Base-by-base conservation (phyloP, 1,140 invertebrate species). In the Drosophila orena region DNA sequence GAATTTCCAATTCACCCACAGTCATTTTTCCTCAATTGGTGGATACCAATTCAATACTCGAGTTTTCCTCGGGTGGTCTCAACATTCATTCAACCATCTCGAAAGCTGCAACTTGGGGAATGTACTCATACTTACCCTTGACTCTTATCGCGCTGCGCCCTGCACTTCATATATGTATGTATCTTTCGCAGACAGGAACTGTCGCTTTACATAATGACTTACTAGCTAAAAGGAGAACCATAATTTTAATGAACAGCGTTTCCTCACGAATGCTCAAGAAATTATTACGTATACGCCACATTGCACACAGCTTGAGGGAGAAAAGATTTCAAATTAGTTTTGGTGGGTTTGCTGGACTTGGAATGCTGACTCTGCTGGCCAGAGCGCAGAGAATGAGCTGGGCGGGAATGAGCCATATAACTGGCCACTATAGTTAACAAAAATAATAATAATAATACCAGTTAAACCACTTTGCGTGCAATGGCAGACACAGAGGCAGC, bases 401-500 rank as follows among this genome's bases (percentile, higher is more conserved):
- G 54, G 66, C 35, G 66, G 55, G 54, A 81, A 55, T 44, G 30
- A 34, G 38, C 64, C 43, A 46, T 58, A 60, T 61, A 68, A 59
- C 76, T 57, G 54, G 69, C 62, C 66, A 73, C 46, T 57, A 22
- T 65, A 75, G 62, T 50, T 84, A 75, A 83, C 83, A 83, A 79
- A 83, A 74, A 57, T 49, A 71, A 57, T 49, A 70, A 70, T 84
- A 79, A 73, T 79, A 84, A 84, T 74, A 83, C 79, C 79, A 83
- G 79, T 83, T 83, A 75, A 75, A 84, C 80, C 80, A 83, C 79
- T 83, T 83, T 83, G 80, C 70, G 64, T 71, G 79, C 80, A 84
- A 30, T 47, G 79, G 80, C 80, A 83, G 79, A 83, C 79, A 75
- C 44, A 57, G 64, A 74, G 79, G 79, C 79, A 83, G 37, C 37